Percentiles rank a stretch among this genome's conserved stretches.
phyloP scores from a whole-genome alignment of 1,140 invertebrate genomes.

The Phymorhynchus buccinoides region DNA sequence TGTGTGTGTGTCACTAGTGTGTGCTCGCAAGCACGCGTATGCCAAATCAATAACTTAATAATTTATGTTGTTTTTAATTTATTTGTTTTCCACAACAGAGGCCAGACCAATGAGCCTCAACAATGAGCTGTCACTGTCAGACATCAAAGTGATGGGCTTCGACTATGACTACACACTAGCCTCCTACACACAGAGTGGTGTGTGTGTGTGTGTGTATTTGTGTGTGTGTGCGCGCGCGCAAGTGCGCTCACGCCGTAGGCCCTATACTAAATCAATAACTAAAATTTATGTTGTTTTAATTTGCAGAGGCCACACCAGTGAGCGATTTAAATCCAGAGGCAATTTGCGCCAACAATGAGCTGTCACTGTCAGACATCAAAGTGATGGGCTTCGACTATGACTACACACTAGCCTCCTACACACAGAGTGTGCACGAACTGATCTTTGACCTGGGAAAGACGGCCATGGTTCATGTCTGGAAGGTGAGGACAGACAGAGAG shows the following conservation, averaged over 20 bases:
- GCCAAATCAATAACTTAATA: no score
- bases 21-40: no score
- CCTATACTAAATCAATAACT: no score
- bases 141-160: slow-evolving; percentile 97
- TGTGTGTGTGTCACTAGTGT: no score
- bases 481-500: no score
- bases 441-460: slow-evolving; percentile 93
- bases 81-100: no score
- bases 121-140: slow-evolving; percentile 92
- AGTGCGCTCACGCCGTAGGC: no score
- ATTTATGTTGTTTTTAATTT: no score
- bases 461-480: slow-evolving; percentile 88
- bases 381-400: slow-evolving; percentile 99
- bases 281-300: no score
- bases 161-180: slow-evolving; percentile 99
- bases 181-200: slow-evolving; percentile 91
- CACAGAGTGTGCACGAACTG: slow-evolving; percentile 89
- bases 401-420: slow-evolving; percentile 97
- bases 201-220: no score
- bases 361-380: slow-evolving; percentile 90
- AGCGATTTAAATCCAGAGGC: slow-evolving; percentile 42
- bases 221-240: no score
- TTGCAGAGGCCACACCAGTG: slow-evolving; percentile 28
- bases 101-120: slow-evolving; percentile 78
- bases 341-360: slow-evolving; percentile 96